Evolutionary conservation across 1,140 invertebrate species (phyloP).

Genomic region (Magallana gigas): DNA sequence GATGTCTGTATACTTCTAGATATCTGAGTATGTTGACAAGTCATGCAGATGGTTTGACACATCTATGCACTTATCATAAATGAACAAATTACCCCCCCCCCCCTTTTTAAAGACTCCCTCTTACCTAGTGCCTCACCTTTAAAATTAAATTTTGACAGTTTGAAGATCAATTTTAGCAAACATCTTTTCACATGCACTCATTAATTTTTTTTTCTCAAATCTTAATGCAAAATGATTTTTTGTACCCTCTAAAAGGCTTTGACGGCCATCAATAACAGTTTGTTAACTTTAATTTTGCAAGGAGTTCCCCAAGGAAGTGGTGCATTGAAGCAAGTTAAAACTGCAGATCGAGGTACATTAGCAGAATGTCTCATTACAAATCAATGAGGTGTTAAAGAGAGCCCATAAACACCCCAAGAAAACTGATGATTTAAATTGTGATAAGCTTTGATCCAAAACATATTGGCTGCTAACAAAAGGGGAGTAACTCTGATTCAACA

Average conservation of each 20-base stretch:
- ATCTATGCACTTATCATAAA: not conserved
- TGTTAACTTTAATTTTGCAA: too few relatives aligned
- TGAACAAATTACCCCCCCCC: not conserved
- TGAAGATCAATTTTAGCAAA: too few relatives aligned
- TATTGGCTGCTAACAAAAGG: not conserved
- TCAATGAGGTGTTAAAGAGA: not conserved
- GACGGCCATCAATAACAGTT: too few relatives aligned
- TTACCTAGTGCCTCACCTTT: not conserved
- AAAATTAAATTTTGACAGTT: not conserved
- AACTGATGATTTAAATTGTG: conserved; percentile 11
- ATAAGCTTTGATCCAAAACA: not conserved
- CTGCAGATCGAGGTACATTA: not conserved
- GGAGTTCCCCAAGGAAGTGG: not conserved
- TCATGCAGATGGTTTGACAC: not conserved
- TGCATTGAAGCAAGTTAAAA: not conserved
- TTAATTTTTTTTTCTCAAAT: too few relatives aligned
- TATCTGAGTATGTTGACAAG: not conserved
- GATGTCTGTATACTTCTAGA: not conserved
- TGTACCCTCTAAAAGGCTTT: too few relatives aligned
- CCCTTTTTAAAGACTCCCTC: not conserved
- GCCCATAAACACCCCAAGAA: not conserved
- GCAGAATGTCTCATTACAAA: conserved; percentile 15
- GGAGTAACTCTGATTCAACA: not conserved
- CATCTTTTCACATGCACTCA: too few relatives aligned
- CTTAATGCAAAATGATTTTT: too few relatives aligned